Percentiles rank a stretch among this genome's conserved stretches.
These are phyloP conservation scores for Hypsibius dujardini DNA, from an alignment of 1,140 invertebrate species.

Conservation along the genomic window DNA sequence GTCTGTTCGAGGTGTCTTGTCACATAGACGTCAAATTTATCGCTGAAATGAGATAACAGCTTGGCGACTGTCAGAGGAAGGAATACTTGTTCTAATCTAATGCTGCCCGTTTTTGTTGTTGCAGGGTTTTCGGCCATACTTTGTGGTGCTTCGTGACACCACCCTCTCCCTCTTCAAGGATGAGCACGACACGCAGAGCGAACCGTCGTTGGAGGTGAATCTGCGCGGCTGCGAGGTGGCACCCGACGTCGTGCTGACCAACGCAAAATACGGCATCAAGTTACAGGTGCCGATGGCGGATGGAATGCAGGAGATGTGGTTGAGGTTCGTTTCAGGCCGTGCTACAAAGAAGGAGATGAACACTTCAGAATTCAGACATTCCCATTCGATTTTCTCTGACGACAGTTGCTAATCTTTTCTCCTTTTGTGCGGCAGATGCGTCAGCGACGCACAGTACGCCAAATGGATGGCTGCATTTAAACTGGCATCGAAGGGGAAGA, in stretches of 20 bases:
- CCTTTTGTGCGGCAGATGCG: conserved; percentile 22
- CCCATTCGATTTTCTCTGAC: too few relatives aligned
- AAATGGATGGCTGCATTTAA: conserved; percentile 95
- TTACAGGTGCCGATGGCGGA: conserved; percentile 77
- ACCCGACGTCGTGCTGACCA: conserved; percentile 79
- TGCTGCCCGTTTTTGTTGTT: conserved; percentile 22
- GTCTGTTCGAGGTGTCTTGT: too few relatives aligned
- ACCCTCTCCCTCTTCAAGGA: conserved; percentile 61
- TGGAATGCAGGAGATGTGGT: conserved; percentile 83
- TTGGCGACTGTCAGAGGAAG: too few relatives aligned
- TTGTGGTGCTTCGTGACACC: conserved; percentile 75
- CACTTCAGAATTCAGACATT: too few relatives aligned
- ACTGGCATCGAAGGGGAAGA: conserved; percentile 80
- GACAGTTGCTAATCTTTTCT: conserved; percentile 71
- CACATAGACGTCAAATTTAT: too few relatives aligned
- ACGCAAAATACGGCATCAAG: conserved; percentile 80
- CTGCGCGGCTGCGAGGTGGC: conserved; percentile 69
- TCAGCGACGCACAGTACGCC: conserved; percentile 84
- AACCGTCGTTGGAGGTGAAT: conserved; percentile 28
- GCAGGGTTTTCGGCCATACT: conserved; percentile 74
- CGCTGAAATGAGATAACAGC: too few relatives aligned
- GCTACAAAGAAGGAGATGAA: too few relatives aligned
- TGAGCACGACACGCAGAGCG: conserved; percentile 47
- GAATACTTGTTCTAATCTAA: too few relatives aligned
- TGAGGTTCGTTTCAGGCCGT: too few relatives aligned